Percentiles rank a stretch among this genome's conserved stretches.
Conservation (phyloP, 2,113 vertebrate species). For the Pipra filicauda region DNA sequence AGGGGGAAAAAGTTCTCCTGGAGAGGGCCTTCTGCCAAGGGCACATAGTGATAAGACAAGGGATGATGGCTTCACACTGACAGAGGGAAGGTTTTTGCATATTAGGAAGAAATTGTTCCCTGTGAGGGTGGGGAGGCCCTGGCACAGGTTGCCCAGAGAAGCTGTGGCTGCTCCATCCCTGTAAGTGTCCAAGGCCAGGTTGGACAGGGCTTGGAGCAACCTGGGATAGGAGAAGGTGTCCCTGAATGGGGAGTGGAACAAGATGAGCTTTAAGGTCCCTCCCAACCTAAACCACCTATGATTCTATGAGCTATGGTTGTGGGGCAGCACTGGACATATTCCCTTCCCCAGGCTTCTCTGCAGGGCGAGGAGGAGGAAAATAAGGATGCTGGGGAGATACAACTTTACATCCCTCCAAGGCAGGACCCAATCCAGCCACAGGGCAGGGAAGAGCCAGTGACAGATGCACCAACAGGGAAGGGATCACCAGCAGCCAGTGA, state of each 20-base stretch:
- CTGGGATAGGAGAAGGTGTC: accelerated
- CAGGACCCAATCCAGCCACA: not conserved
- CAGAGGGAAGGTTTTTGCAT: not conserved
- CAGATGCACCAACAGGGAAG: not conserved
- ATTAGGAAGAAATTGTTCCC: not conserved
- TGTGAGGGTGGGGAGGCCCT: not conserved
- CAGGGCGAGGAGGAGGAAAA: not conserved
- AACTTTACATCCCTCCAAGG: accelerated
- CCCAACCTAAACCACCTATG: not conserved
- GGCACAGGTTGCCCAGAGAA: not conserved
- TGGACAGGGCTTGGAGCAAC: accelerated
- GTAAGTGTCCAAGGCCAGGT: accelerated
- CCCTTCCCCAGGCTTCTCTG: not conserved
- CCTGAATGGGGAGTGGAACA: not conserved
- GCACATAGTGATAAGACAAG: not conserved
- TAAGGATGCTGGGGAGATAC: not conserved
- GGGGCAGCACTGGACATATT: not conserved
- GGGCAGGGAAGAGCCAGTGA: not conserved
- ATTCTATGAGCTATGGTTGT: no score
- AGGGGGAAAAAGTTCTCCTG: not conserved
- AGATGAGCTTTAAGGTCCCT: not conserved
- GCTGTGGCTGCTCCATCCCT: not conserved
- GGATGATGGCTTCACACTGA: not conserved
- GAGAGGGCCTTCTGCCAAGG: not conserved
- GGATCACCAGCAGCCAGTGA: not conserved